phyloP scores from a whole-genome alignment of 1,140 invertebrate genomes.

The Tetragnatha versicolor region DNA sequence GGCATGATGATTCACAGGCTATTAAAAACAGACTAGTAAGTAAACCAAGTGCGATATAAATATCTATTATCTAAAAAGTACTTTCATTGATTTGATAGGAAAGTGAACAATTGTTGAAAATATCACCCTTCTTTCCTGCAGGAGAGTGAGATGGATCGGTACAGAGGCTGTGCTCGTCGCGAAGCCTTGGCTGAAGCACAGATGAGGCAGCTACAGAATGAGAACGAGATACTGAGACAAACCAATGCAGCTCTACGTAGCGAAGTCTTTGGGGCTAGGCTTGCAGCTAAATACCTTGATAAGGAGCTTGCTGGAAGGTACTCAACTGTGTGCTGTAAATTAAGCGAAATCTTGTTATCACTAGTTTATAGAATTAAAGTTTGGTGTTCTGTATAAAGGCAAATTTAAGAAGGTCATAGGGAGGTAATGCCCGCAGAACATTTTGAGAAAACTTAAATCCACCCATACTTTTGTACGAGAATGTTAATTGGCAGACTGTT shows the following conservation, averaged over 20 bases:
- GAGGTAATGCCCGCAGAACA: too few species aligned
- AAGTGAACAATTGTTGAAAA: not conserved
- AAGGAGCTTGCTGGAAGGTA: slow-evolving; percentile 83
- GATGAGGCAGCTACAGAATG: slow-evolving; percentile 72
- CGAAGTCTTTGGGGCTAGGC: slow-evolving; percentile 81
- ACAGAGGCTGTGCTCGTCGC: slow-evolving; percentile 63
- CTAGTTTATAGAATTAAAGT: too few species aligned
- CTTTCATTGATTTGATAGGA: not conserved
- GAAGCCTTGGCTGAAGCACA: slow-evolving; percentile 69
- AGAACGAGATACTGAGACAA: slow-evolving; percentile 75
- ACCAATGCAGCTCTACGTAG: slow-evolving; percentile 77
- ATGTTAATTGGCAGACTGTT: too few species aligned
- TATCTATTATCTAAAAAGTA: not conserved
- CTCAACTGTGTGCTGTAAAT: too few species aligned
- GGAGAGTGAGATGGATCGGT: slow-evolving; percentile 64
- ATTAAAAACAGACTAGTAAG: slow-evolving; percentile 58
- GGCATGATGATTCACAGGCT: slow-evolving; percentile 66
- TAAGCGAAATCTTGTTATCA: too few species aligned
- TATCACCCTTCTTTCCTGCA: slow-evolving; percentile 9
- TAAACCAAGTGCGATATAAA: not conserved
- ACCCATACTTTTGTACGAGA: too few species aligned
- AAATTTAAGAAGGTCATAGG: too few species aligned
- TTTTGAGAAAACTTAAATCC: too few species aligned
- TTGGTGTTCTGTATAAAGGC: too few species aligned
- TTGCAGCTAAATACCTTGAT: slow-evolving; percentile 85